Percentiles rank a stretch among this genome's conserved stretches.
These are phyloP conservation scores for Sinohyriopsis cumingii DNA, from an alignment of 2,888 invertebrate genomes.

Conservation along the genomic window DNA sequence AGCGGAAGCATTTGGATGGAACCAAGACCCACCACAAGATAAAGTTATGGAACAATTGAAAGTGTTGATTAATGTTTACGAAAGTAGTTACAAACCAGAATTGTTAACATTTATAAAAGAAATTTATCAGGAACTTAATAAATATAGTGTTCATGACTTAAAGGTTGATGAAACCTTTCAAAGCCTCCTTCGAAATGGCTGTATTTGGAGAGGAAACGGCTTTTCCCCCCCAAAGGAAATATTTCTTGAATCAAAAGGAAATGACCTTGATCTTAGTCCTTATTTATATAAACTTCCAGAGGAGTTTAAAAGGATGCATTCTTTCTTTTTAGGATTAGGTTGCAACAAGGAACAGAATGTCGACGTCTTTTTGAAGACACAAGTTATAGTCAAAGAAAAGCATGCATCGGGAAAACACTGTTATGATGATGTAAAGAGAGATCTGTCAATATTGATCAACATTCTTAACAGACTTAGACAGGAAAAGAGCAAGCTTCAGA, in stretches of 20 bases:
- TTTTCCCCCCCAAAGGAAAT: slow-evolving; percentile 9
- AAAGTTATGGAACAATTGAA: slow-evolving; percentile 13
- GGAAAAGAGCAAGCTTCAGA: not conserved
- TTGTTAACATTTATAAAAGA: slow-evolving; percentile 6
- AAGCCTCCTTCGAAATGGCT: not conserved
- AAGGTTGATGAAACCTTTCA: slow-evolving; percentile 1
- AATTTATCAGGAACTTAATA: no score
- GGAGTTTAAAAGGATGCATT: slow-evolving; percentile 10
- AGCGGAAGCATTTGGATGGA: slow-evolving; percentile 2
- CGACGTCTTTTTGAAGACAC: slow-evolving; percentile 2
- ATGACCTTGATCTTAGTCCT: slow-evolving; percentile 16
- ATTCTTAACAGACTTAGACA: slow-evolving; percentile 14
- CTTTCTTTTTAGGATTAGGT: slow-evolving; percentile 9
- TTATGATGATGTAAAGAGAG: slow-evolving; percentile 1
- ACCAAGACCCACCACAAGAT: slow-evolving; percentile 3
- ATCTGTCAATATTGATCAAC: slow-evolving; percentile 8
- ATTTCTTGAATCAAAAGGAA: slow-evolving; percentile 1
- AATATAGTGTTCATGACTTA: no score
- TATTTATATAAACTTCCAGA: slow-evolving; percentile 15
- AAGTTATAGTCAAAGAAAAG: slow-evolving; percentile 12
- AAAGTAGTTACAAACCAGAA: slow-evolving; percentile 12
- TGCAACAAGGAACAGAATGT: slow-evolving; percentile 10
- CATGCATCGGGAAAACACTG: not conserved
- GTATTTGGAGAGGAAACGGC: slow-evolving; percentile 17
- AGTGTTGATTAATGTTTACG: slow-evolving; percentile 7